phyloP scores from a whole-genome alignment of 2,888 invertebrate genomes.

The Brachyptera putata region DNA sequence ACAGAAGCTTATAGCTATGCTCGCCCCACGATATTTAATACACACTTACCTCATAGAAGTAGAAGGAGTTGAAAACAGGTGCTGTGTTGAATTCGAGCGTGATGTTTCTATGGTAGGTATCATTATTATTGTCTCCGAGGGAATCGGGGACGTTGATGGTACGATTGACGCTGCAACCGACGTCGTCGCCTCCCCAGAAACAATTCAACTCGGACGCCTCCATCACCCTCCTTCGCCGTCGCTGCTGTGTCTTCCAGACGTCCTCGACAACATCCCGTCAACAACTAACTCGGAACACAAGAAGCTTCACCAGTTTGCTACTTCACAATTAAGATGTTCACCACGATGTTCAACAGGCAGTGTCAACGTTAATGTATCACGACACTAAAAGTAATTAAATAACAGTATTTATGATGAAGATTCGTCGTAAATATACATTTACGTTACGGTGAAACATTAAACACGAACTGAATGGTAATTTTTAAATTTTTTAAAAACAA shows the following conservation, averaged over 20 bases:
- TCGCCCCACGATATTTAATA: too few relatives aligned
- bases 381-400: not conserved
- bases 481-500: too few relatives aligned
- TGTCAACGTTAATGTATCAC: not conserved
- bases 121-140: conserved; percentile 19
- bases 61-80: conserved; percentile 50
- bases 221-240: conserved; percentile 17
- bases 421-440: not conserved
- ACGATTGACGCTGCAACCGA: not conserved
- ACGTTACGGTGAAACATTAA: too few relatives aligned
- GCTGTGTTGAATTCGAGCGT: conserved; percentile 9
- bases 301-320: too few relatives aligned
- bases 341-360: too few relatives aligned
- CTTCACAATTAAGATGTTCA: too few relatives aligned
- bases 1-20: too few relatives aligned
- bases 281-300: too few relatives aligned
- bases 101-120: conserved; percentile 22
- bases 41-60: conserved; percentile 52
- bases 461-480: too few relatives aligned
- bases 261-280: not conserved
- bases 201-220: conserved; percentile 14
- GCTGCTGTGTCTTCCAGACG: not conserved
- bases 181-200: conserved; percentile 15
- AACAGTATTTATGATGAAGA: not conserved
- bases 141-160: conserved; percentile 8